Base-by-base conservation (phyloP, 1,140 invertebrate genomes). In the Drosophila parabipectinata region DNA sequence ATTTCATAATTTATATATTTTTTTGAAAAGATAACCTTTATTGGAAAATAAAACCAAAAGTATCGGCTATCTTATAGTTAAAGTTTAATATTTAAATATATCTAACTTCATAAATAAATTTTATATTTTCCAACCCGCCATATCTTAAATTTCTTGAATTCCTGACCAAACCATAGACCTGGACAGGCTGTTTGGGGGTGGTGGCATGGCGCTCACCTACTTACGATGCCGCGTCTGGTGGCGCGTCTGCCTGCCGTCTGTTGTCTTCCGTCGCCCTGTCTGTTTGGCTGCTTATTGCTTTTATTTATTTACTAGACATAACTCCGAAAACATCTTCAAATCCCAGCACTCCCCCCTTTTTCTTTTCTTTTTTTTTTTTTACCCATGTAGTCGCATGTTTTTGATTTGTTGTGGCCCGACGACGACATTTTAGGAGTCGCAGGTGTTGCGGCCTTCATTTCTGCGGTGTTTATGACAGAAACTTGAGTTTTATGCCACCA, bases 251-350 rank as follows among this genome's bases (percentile, higher is more conserved):
- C 57, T 55, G 64, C 50, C 64, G 39, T 28, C 32, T 24, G 50
- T 50, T 18, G 58, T 15, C 62, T 21, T n/a, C 63, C 55, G 66
- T 47, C 37, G 34, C 41, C 14, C 10, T 82, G 82, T 15, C 52
- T 60, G 56, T 60, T 73, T 76, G 77, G 52, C 81, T 82, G 82
- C 74, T 85, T 85, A 87, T 85, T 82, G 82, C 78, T 85, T 85
- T 85, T 85, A 85, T 85, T 85, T 85, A 85, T 85, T 85, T 72
- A 85, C 82, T 84, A 79, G 79, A 83, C 79, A 83, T 82, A 75
- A 75, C 74, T 77, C 78, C 59, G 44, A 66, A 47, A 66, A 47
- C 32, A 45, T 48, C 18, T 18, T 34, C 5, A 21, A 32, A 14
- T 7, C 32, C 24, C 28, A 8, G 2, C 14, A 4, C 8, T 4